A percentile compares a stretch with the other conserved stretches of the same genome.
These are phyloP conservation scores for Orthonyx spaldingii DNA, from an alignment of 2,113 vertebrate species.

Conservation along the genomic window DNA sequence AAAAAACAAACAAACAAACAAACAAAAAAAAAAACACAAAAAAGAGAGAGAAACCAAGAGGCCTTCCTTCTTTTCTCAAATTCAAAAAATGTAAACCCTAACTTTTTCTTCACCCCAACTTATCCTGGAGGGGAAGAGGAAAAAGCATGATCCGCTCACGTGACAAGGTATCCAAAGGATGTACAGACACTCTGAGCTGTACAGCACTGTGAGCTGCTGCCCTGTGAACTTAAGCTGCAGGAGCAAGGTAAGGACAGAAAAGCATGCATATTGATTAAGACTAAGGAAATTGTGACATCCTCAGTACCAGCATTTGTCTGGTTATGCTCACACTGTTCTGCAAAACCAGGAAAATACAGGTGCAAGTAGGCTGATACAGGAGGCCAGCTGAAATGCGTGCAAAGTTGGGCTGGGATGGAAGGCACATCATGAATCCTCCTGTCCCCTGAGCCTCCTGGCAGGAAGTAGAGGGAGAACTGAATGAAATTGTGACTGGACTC, in stretches of 20 bases:
- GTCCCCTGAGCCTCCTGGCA: neutral
- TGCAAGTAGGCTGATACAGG: neutral
- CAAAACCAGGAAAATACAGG: neutral
- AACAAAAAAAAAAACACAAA: no score
- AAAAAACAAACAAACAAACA: no score
- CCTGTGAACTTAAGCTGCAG: neutral
- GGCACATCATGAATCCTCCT: neutral
- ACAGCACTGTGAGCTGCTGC: neutral
- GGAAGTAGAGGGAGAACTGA: neutral
- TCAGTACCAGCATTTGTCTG: neutral
- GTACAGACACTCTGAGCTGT: neutral
- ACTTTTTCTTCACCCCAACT: neutral
- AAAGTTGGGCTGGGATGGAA: neutral
- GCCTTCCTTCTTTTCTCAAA: neutral
- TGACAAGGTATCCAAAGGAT: neutral
- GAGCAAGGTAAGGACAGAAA: neutral
- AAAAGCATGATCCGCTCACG: neutral
- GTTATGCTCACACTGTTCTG: neutral
- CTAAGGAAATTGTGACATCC: neutral
- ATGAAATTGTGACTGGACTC: neutral
- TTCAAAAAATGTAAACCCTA: neutral
- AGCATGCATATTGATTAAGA: neutral
- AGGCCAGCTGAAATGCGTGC: neutral
- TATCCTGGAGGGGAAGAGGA: neutral
- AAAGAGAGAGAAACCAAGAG: neutral